Percentiles rank a stretch among this genome's conserved stretches.
Evolutionary conservation across 2,797 vertebrate genomes (phyloP).

Genomic region (Microtus agrestis): DNA sequence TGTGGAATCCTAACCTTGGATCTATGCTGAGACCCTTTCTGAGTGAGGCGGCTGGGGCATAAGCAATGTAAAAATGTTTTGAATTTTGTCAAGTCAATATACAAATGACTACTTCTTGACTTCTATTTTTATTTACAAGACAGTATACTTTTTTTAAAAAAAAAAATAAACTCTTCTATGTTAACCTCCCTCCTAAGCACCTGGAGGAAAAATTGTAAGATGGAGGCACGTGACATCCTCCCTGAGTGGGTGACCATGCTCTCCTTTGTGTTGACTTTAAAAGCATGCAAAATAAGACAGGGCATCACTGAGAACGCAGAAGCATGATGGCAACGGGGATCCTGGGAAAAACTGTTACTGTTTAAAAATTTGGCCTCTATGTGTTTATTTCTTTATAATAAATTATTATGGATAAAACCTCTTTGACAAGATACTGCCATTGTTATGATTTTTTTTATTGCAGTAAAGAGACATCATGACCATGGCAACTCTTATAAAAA

Average conservation of each 20-base stretch:
- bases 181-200: conserved; percentile 49
- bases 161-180: conserved; percentile 36
- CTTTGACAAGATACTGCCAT: not conserved
- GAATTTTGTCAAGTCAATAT: conserved; percentile 70
- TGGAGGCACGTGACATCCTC: conserved; percentile 43
- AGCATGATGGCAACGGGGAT: conserved; percentile 37
- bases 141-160: conserved; percentile 58
- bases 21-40: conserved; percentile 19
- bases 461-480: not conserved
- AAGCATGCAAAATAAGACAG: conserved; percentile 50
- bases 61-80: conserved; percentile 7
- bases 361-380: not conserved
- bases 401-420: conserved; percentile 7
- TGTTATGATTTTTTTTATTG: not conserved
- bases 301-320: conserved; percentile 15
- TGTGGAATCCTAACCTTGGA: not conserved
- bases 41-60: not conserved
- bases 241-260: conserved; percentile 3
- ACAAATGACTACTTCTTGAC: conserved; percentile 70
- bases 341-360: not conserved
- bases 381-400: conserved; percentile 55
- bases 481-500: not conserved
- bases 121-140: conserved; percentile 60
- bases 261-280: conserved; percentile 49
- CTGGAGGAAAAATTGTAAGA: conserved; percentile 62